Percentiles rank a stretch among this genome's conserved stretches.
phyloP scores from a whole-genome alignment of 2,113 vertebrate species.

The Pseudopipra pipra region DNA sequence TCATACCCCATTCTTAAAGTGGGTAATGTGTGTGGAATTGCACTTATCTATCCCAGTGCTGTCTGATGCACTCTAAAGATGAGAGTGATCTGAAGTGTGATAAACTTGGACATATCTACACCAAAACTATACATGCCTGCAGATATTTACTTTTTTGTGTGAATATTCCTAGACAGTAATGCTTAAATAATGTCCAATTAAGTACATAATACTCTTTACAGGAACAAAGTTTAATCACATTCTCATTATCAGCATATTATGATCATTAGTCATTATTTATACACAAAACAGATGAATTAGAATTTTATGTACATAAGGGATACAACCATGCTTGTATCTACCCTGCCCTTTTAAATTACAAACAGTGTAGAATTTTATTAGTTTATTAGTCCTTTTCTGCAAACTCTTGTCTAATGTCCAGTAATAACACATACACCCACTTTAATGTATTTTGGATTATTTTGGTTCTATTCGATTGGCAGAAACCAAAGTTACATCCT shows the following conservation, averaged over 20 bases:
- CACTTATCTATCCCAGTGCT: not conserved
- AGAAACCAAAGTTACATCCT: not conserved
- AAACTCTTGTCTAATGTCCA: not conserved
- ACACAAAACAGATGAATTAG: not conserved
- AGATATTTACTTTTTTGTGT: not conserved
- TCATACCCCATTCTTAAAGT: not conserved
- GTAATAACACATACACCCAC: not conserved
- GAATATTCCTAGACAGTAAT: not conserved
- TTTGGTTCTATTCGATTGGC: not conserved
- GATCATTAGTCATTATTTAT: not conserved
- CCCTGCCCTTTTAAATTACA: not conserved
- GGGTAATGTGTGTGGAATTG: not conserved
- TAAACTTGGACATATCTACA: not conserved
- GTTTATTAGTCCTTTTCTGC: not conserved
- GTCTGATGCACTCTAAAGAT: not conserved
- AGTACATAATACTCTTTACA: slow-evolving; percentile 42
- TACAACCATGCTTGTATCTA: not conserved
- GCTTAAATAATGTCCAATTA: slow-evolving; percentile 53
- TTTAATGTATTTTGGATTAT: not conserved
- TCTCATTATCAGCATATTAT: slow-evolving; percentile 37
- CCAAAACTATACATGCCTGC: not conserved
- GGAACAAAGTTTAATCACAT: slow-evolving; percentile 52
- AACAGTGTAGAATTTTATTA: not conserved
- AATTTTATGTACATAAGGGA: not conserved
- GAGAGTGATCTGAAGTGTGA: not conserved